These are phyloP conservation scores for Lipophrys pholis DNA, from an alignment of 2,113 vertebrate genomes.

Conservation along the genomic window DNA sequence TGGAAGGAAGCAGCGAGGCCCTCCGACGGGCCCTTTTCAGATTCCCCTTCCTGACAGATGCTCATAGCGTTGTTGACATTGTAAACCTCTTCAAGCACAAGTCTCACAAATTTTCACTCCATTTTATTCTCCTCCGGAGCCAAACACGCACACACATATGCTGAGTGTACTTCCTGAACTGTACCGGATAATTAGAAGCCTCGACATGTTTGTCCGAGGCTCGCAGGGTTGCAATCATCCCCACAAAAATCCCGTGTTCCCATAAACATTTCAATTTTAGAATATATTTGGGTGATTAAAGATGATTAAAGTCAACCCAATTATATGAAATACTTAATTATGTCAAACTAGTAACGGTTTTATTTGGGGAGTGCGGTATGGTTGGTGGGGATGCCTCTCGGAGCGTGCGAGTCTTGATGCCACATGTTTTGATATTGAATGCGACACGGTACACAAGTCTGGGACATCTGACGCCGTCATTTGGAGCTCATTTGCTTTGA, in stretches of 20 bases:
- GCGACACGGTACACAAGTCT: constrained; percentile 39
- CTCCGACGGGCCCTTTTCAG: constrained; percentile 41
- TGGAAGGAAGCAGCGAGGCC: constrained; percentile 36
- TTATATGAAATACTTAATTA: constrained; percentile 84
- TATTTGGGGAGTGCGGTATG: constrained; percentile 80
- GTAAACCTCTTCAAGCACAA: constrained; percentile 45
- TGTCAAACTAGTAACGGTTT: constrained; percentile 78
- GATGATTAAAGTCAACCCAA: constrained; percentile 80
- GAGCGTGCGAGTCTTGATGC: constrained; percentile 69
- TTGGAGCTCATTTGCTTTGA: constrained; percentile 34
- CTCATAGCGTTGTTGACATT: constrained; percentile 54
- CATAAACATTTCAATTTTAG: constrained; percentile 84
- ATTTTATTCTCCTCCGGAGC: constrained; percentile 40
- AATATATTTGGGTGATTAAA: constrained; percentile 84
- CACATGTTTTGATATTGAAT: constrained; percentile 78
- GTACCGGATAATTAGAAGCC: constrained; percentile 81
- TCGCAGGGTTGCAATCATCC: constrained; percentile 75
- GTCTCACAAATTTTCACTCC: constrained; percentile 61
- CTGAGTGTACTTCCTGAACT: constrained; percentile 72
- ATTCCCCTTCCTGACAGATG: constrained; percentile 26
- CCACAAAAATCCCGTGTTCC: constrained; percentile 81
- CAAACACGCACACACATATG: background rate
- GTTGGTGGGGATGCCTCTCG: constrained; percentile 59
- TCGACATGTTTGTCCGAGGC: constrained; percentile 77
- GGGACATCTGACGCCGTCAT: constrained; percentile 22